Evolutionary conservation across 92 coral and sea anemone genomes (phyloP).

Genomic region (Phymanthus crucifer): DNA sequence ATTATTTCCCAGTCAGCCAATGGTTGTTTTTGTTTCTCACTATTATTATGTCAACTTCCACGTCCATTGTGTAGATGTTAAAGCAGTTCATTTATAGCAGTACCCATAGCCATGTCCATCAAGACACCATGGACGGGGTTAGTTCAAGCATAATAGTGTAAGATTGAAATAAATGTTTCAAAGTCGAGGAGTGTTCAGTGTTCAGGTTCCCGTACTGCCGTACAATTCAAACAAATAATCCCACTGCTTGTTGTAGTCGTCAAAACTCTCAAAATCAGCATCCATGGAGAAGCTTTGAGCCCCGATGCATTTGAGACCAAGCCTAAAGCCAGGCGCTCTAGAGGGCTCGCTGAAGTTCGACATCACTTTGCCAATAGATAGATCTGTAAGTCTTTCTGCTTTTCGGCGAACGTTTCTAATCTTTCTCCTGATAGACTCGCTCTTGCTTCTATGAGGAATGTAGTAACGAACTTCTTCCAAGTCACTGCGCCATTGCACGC

Average conservation of each 20-base stretch:
- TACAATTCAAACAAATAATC: conserved; percentile 68
- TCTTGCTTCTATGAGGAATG: conserved; percentile 62
- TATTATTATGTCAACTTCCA: background rate
- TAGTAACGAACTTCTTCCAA: conserved; percentile 77
- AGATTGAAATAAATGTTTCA: background rate
- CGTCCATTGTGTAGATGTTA: too few relatives aligned
- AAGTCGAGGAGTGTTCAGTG: background rate
- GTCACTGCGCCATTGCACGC: conserved; percentile 76
- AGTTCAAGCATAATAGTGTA: background rate
- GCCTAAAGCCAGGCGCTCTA: background rate
- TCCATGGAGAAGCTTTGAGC: conserved; percentile 59
- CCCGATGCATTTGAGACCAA: conserved; percentile 33
- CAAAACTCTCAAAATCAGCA: conserved; percentile 59
- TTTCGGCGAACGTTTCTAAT: conserved; percentile 58
- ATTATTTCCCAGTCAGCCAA: background rate
- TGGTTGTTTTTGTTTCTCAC: background rate
- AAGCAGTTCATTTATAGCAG: too few relatives aligned
- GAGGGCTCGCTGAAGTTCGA: conserved; percentile 23
- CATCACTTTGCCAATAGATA: conserved; percentile 26
- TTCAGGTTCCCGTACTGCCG: conserved; percentile 8
- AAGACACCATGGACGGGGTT: background rate
- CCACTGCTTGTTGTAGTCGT: conserved; percentile 77
- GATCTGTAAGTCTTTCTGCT: conserved; percentile 61
- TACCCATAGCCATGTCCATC: too few relatives aligned
- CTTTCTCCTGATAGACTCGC: conserved; percentile 60